These are phyloP conservation scores for Artemia sp. DNA, from an alignment of 2,888 invertebrate genomes.

Conservation along the genomic window DNA sequence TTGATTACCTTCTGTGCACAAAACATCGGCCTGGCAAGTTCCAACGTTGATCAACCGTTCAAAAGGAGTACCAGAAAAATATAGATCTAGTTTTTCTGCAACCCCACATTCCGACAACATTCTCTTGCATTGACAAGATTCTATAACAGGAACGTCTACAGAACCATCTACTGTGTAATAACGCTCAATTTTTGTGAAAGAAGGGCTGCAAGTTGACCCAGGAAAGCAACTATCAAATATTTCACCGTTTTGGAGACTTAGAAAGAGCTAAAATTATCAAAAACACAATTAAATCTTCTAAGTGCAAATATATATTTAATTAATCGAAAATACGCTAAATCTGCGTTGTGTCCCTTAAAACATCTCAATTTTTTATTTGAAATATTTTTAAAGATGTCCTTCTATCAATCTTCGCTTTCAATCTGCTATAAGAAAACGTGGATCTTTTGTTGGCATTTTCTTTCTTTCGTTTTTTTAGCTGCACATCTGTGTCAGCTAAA, in stretches of 20 bases:
- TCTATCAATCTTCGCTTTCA: too few species aligned
- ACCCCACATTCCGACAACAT: neutral
- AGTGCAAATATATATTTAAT: too few species aligned
- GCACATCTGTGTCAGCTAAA: too few species aligned
- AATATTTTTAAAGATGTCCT: too few species aligned
- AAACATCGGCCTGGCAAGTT: neutral
- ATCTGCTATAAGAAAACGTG: too few species aligned
- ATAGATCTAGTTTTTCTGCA: slow-evolving; percentile 1
- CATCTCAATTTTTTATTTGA: too few species aligned
- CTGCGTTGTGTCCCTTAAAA: too few species aligned
- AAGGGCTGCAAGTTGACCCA: slow-evolving; percentile 3
- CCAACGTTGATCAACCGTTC: neutral
- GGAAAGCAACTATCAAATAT: slow-evolving; percentile 5
- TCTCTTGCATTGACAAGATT: neutral
- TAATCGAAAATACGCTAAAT: too few species aligned
- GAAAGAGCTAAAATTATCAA: neutral
- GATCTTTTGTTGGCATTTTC: too few species aligned
- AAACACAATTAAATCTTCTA: too few species aligned
- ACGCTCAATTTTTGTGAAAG: neutral
- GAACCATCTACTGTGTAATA: slow-evolving; percentile 3
- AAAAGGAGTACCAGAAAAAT: neutral
- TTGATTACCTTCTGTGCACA: neutral
- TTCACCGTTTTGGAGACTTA: neutral
- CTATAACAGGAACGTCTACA: slow-evolving; percentile 12
- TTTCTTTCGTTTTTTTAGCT: too few species aligned